A percentile compares a stretch with the other conserved stretches of the same genome.
These are phyloP conservation scores for Heloderma charlesbogerti DNA, from an alignment of 2,113 vertebrate genomes.

Conservation along the genomic window DNA sequence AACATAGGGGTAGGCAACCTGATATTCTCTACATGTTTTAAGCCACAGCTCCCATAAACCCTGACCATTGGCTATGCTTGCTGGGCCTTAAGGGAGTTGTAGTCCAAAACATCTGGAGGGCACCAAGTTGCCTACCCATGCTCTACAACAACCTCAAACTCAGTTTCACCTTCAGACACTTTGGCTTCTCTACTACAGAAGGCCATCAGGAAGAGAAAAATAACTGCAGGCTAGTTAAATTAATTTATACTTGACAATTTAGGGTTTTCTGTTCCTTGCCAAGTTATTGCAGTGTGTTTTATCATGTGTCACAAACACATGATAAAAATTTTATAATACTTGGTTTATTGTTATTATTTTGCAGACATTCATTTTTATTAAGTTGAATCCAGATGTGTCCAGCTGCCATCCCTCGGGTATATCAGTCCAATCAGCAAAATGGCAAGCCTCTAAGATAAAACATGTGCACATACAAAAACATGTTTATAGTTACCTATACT, in stretches of 20 bases:
- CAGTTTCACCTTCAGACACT: background rate
- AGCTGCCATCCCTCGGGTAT: constrained; percentile 56
- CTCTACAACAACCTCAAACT: background rate
- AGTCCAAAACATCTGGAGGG: background rate
- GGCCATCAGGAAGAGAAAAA: background rate
- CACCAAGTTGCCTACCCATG: background rate
- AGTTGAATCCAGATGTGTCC: constrained; percentile 63
- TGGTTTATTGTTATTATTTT: background rate
- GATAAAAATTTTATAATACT: fast-evolving
- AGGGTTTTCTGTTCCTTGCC: background rate
- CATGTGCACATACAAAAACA: constrained; percentile 39
- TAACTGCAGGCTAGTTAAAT: background rate
- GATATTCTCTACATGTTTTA: background rate
- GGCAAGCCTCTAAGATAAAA: background rate
- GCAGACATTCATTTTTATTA: constrained; percentile 40
- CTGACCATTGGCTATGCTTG: too few species aligned
- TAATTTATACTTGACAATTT: background rate
- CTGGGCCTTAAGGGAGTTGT: background rate
- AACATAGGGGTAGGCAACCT: background rate
- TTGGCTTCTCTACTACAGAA: background rate
- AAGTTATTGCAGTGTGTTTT: background rate
- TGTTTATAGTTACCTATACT: background rate
- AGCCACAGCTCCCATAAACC: too few species aligned
- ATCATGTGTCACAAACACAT: background rate
- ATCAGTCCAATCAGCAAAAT: constrained; percentile 23